phyloP scores from a whole-genome alignment of 2,797 vertebrate species.

The Tenualosa thibaudeaui region DNA sequence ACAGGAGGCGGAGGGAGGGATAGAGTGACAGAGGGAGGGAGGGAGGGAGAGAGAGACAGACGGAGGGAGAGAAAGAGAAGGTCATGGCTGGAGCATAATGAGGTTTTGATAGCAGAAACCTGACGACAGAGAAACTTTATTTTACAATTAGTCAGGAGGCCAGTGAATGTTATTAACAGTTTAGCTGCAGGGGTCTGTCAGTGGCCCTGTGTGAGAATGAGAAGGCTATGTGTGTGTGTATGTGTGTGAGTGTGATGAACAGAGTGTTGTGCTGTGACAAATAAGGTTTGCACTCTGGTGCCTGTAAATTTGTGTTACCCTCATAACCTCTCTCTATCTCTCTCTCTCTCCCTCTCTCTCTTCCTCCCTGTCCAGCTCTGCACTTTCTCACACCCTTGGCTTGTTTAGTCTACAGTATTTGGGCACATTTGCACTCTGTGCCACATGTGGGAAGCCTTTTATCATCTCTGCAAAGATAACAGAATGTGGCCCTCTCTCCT shows the following conservation, averaged over 20 bases:
- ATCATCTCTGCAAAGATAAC: slow-evolving; percentile 36
- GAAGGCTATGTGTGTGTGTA: slow-evolving; percentile 27
- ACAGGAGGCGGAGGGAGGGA: background rate
- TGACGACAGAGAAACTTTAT: slow-evolving; percentile 65
- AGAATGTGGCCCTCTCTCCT: slow-evolving; percentile 7
- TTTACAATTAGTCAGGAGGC: slow-evolving; percentile 66
- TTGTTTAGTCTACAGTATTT: slow-evolving; percentile 24
- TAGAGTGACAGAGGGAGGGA: background rate
- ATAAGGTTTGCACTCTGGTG: background rate
- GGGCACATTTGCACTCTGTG: slow-evolving; percentile 16
- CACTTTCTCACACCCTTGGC: slow-evolving; percentile 21
- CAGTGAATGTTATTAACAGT: slow-evolving; percentile 60
- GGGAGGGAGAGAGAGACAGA: background rate
- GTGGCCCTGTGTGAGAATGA: slow-evolving; percentile 10
- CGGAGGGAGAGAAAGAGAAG: slow-evolving; percentile 45
- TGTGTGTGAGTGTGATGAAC: background rate
- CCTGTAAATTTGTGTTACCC: background rate
- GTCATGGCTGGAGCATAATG: slow-evolving; percentile 60
- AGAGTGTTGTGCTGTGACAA: background rate
- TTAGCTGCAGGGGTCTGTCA: slow-evolving; percentile 43
- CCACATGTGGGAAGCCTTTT: slow-evolving; percentile 31
- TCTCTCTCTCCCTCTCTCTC: background rate
- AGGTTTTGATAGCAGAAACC: slow-evolving; percentile 59
- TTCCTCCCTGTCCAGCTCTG: background rate
- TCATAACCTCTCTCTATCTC: background rate